A percentile compares a stretch with the other conserved stretches of the same genome.
phyloP scores from a whole-genome alignment of 2,888 invertebrate species.

The Aspidiotus rigidus region DNA sequence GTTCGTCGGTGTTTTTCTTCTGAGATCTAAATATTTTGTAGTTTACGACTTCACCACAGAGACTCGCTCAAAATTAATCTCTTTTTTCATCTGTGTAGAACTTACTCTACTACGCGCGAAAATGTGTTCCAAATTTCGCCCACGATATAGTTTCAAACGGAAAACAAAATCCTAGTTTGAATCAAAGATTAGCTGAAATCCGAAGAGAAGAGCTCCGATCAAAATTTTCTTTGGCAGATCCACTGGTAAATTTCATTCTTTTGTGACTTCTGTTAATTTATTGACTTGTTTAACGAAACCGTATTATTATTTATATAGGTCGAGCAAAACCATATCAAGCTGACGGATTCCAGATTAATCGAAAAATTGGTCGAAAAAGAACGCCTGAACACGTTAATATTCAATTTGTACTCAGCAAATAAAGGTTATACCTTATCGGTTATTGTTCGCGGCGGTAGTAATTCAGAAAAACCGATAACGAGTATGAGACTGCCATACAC shows the following conservation, averaged over 20 bases:
- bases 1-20: background rate
- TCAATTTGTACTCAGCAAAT: slow-evolving; percentile 84
- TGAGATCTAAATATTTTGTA: too few species aligned
- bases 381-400: slow-evolving; percentile 76
- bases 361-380: slow-evolving; percentile 77
- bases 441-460: slow-evolving; percentile 41
- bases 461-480: slow-evolving; percentile 11
- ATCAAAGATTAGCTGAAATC: slow-evolving; percentile 28
- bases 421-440: slow-evolving; percentile 74
- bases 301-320: slow-evolving; percentile 39
- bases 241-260: slow-evolving; percentile 5
- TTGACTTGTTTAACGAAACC: background rate
- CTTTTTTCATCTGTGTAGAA: slow-evolving; percentile 13
- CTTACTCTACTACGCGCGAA: slow-evolving; percentile 25
- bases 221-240: slow-evolving; percentile 25
- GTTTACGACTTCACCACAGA: background rate
- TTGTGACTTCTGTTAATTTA: slow-evolving; percentile 22
- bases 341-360: slow-evolving; percentile 62
- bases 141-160: slow-evolving; percentile 13
- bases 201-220: slow-evolving; percentile 27
- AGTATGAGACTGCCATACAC: slow-evolving; percentile 51
- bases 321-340: slow-evolving; percentile 47
- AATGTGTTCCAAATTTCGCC: slow-evolving; percentile 19
- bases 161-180: slow-evolving; percentile 18
- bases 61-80: background rate